phyloP scores from a whole-genome alignment of 2,888 invertebrate species.

The Tenodera sinensis region DNA sequence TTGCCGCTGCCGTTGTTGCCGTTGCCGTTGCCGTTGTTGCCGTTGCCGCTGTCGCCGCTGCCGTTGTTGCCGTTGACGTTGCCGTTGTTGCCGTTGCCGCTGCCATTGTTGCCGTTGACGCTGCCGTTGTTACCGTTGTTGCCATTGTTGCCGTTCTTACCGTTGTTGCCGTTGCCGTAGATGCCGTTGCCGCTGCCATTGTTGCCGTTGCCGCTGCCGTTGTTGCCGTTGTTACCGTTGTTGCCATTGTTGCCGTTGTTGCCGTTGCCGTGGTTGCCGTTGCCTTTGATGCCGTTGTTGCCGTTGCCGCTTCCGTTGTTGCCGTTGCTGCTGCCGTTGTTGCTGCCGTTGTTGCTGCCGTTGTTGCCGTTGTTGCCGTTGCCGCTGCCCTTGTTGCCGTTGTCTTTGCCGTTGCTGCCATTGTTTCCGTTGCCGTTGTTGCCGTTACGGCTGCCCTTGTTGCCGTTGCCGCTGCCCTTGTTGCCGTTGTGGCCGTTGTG shows the following conservation, averaged over 20 bases:
- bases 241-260: background rate
- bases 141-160: too few species aligned
- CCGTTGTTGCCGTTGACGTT: too few species aligned
- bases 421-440: too few species aligned
- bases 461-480: background rate
- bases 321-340: background rate
- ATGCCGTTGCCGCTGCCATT: background rate
- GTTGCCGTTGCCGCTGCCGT: background rate
- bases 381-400: background rate
- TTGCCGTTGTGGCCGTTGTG: background rate
- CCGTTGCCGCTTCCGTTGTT: background rate
- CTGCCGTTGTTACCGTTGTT: background rate
- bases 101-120: too few species aligned
- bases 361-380: background rate
- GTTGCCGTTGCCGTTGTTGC: background rate
- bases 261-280: too few species aligned
- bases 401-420: background rate
- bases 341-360: background rate
- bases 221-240: background rate
- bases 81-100: too few species aligned
- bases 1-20: too few species aligned
- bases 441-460: too few species aligned
- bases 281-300: background rate
- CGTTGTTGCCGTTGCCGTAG: background rate
- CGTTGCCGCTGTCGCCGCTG: too few species aligned